phyloP scores from a whole-genome alignment of 2,888 invertebrate species.

The Chrysolina americana region DNA sequence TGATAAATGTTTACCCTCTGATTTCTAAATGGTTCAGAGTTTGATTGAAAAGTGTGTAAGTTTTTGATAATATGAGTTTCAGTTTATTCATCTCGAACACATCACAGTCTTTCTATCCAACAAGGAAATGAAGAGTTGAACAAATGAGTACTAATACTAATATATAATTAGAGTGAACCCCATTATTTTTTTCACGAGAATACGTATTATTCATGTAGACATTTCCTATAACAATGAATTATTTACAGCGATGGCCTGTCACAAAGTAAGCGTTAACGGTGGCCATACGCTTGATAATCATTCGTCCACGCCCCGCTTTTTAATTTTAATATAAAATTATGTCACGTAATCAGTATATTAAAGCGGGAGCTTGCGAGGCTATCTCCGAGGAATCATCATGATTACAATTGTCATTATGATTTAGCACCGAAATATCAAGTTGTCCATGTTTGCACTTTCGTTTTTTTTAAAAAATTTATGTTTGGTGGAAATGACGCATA shows the following conservation, averaged over 20 bases:
- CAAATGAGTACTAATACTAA: too few relatives aligned
- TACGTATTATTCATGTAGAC: conserved; percentile 35
- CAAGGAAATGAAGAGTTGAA: too few relatives aligned
- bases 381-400: conserved; percentile 66
- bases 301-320: conserved; percentile 61
- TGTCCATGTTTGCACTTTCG: conserved; percentile 4
- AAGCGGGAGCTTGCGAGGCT: conserved; percentile 57
- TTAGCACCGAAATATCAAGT: conserved; percentile 56
- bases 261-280: conserved; percentile 41
- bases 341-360: conserved; percentile 68
- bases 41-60: too few relatives aligned
- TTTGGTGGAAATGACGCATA: too few relatives aligned
- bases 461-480: too few relatives aligned
- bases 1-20: too few relatives aligned
- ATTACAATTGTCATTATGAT: conserved; percentile 65
- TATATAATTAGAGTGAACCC: background rate
- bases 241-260: conserved; percentile 38
- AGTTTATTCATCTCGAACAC: too few relatives aligned
- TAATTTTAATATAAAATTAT: conserved; percentile 68
- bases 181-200: background rate
- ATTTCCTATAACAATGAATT: conserved; percentile 43
- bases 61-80: too few relatives aligned
- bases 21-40: too few relatives aligned
- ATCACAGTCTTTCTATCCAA: too few relatives aligned
- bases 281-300: conserved; percentile 44